These are phyloP conservation scores for Cordylochernes scorpioides DNA, from an alignment of 2,888 invertebrate genomes.

Conservation along the genomic window DNA sequence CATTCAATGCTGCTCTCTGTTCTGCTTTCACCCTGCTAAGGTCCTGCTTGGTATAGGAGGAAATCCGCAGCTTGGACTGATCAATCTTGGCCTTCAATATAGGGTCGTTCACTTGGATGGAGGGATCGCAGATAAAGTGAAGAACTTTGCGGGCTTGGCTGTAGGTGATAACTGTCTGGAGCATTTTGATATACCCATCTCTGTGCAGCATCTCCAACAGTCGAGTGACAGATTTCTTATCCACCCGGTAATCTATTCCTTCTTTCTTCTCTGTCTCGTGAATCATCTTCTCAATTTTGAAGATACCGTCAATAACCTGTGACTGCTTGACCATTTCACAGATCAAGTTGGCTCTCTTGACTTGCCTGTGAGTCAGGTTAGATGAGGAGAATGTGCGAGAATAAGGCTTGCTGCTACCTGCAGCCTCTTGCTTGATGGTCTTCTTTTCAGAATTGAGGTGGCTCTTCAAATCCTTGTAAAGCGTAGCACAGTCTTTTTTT, in stretches of 20 bases:
- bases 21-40: no score
- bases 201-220: conserved; percentile 31
- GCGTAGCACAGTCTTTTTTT: no score
- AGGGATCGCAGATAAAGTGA: conserved; percentile 29
- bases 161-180: conserved; percentile 25
- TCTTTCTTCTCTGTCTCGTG: conserved; percentile 29
- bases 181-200: conserved; percentile 31
- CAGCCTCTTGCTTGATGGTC: not conserved
- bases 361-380: conserved; percentile 17
- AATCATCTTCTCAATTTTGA: conserved; percentile 19
- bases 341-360: conserved; percentile 33
- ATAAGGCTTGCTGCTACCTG: conserved; percentile 2
- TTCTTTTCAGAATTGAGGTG: no score
- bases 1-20: no score
- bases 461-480: no score
- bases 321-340: conserved; percentile 32
- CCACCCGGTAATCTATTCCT: conserved; percentile 30
- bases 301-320: conserved; percentile 30
- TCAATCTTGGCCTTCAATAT: conserved; percentile 32
- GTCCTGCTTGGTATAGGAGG: no score
- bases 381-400: conserved; percentile 3
- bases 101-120: conserved; percentile 20
- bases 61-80: conserved; percentile 34
- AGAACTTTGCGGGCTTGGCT: conserved; percentile 25
- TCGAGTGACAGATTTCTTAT: conserved; percentile 35